Percentiles rank a stretch among this genome's conserved stretches.
Evolutionary conservation across 2,797 vertebrate species (phyloP).

Genomic region (Microtus agrestis): DNA sequence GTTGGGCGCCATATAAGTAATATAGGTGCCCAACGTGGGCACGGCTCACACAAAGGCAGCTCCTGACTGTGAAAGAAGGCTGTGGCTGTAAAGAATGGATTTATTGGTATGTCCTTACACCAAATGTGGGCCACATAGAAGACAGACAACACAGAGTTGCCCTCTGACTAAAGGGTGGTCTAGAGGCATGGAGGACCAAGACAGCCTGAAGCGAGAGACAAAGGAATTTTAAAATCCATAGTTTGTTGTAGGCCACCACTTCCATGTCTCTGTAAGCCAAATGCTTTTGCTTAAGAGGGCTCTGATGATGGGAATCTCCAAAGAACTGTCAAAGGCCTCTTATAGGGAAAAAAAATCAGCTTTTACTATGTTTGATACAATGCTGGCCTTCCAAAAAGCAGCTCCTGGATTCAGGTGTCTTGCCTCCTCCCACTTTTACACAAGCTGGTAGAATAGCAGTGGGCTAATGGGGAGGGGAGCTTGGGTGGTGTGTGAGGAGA

Average conservation of each 20-base stretch:
- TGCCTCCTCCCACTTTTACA: not conserved
- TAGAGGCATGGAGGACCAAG: not conserved
- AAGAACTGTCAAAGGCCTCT: conserved; percentile 28
- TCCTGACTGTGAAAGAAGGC: not conserved
- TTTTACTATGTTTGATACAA: not conserved
- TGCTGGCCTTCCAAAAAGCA: not conserved
- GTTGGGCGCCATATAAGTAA: too few species aligned
- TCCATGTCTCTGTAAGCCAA: not conserved
- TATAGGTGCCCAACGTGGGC: too few species aligned
- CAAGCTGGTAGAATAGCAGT: not conserved
- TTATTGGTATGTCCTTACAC: not conserved
- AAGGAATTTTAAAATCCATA: not conserved
- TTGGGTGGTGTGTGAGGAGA: not conserved
- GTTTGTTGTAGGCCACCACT: not conserved
- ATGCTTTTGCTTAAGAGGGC: not conserved
- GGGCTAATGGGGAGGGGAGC: not conserved
- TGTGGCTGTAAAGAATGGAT: not conserved
- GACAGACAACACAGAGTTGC: not conserved
- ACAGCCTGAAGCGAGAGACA: not conserved
- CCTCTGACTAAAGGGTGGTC: not conserved
- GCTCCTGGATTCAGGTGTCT: not conserved
- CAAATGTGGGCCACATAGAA: not conserved
- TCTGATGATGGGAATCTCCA: conserved; percentile 3
- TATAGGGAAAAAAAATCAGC: not conserved
- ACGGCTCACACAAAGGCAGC: too few species aligned